phyloP scores from a whole-genome alignment of 2,888 invertebrate genomes.

The Brachyptera risi region DNA sequence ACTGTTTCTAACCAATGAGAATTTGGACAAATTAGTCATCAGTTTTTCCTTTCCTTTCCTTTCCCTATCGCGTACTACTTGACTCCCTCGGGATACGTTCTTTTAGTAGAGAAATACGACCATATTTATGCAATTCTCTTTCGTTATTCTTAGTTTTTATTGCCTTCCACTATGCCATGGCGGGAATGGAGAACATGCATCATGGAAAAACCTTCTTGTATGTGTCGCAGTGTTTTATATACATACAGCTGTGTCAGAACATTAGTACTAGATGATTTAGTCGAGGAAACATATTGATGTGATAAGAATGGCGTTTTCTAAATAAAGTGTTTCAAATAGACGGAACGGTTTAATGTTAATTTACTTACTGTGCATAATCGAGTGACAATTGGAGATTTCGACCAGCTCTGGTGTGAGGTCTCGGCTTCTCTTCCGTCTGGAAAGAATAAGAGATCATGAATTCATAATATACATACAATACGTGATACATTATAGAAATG shows the following conservation, averaged over 20 bases:
- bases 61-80: conserved; percentile 22
- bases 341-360: not conserved
- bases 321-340: not conserved
- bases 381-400: conserved; percentile 19
- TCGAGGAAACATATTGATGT: not conserved
- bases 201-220: conserved; percentile 26
- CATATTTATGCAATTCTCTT: conserved; percentile 29
- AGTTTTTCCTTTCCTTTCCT: conserved; percentile 39
- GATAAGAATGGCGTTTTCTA: not conserved
- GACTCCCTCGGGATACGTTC: conserved; percentile 21
- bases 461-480: too few species aligned
- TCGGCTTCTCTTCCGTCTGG: conserved; percentile 29
- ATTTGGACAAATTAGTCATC: conserved; percentile 46
- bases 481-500: too few species aligned
- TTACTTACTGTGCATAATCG: conserved; percentile 25
- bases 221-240: conserved; percentile 23
- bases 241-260: conserved; percentile 23
- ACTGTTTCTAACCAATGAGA: conserved; percentile 39
- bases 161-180: conserved; percentile 19
- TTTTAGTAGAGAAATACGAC: conserved; percentile 28
- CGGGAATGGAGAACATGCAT: conserved; percentile 25
- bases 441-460: not conserved
- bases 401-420: conserved; percentile 30
- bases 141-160: conserved; percentile 27
- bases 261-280: conserved; percentile 17